Base-by-base conservation (phyloP, 2,888 invertebrate genomes). In the Napeogenes inachia region DNA sequence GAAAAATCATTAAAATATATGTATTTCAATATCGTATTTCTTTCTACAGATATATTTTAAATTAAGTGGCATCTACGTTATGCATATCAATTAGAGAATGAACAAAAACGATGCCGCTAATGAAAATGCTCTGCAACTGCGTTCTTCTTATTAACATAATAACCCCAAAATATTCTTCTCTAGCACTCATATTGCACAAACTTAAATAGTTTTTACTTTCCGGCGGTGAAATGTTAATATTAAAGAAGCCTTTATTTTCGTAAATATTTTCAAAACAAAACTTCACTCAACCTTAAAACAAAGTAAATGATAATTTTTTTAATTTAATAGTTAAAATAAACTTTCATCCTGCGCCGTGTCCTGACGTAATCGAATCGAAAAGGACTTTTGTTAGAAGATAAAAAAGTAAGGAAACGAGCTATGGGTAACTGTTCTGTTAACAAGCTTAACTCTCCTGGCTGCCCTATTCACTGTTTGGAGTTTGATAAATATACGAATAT, bases 361-460 rank as follows among this genome's bases (percentile, higher is more conserved):
- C 30, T 50, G 50, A 30, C 50, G 10, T 30, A 50, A 50, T 21
- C 50, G 50, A 50, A 50, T 50, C 30, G 30, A 50, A 50, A 50
- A 30, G 50, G 50, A 50, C 21, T 50, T 50, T 50, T 50, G 50
- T 50, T 50, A 30, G 30, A 50, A 30, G 30, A 21, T n/a, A 30
- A 50, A 50, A 50, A 50, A 30, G 30, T 30, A 50, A 50, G 50
- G 12, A 50, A 42, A 50, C 50, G 10, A 30, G 50, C 30, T 50
- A 50, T 50, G 30, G 47, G 38, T 38, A 38, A 10, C 50, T n/a
- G 21, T 50, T 50, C 50, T 30, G 50, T 10, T 50, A 21, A 4
- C 30, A 10, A 50, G 50, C 50, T 50, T 12, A 50, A 50, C 50
- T 50, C 50, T 30, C 50, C 50, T 50, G 50, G 50, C 50, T 30